Conservation (phyloP, 2,113 vertebrate genomes). For the Dasyprocta punctata region DNA sequence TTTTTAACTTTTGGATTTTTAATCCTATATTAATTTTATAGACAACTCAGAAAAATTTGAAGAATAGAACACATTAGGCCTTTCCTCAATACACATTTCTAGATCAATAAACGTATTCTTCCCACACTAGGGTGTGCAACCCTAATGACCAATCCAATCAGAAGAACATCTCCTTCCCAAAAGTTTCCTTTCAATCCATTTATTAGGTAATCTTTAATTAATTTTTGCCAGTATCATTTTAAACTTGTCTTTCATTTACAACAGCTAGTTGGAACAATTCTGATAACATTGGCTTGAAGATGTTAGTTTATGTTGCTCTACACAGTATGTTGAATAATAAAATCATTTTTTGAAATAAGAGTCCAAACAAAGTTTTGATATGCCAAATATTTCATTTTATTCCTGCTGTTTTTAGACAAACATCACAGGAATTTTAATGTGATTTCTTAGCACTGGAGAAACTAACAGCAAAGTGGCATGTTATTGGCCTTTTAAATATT, state of each 20-base stretch:
- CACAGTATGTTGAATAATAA: not conserved
- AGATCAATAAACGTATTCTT: slow-evolving; percentile 31
- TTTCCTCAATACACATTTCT: slow-evolving; percentile 30
- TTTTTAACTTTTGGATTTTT: slow-evolving; percentile 5
- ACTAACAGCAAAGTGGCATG: not conserved
- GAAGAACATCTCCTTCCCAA: slow-evolving; percentile 31
- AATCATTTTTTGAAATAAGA: slow-evolving; percentile 11
- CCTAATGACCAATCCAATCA: slow-evolving; percentile 24
- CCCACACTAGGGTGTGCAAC: not conserved
- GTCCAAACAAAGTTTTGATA: slow-evolving; percentile 46
- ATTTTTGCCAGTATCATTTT: not conserved
- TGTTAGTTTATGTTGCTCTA: not conserved
- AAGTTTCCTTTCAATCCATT: not conserved
- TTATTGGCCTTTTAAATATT: slow-evolving; percentile 43
- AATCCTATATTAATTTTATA: slow-evolving; percentile 55
- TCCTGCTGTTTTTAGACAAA: slow-evolving; percentile 13
- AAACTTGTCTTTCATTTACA: slow-evolving; percentile 28
- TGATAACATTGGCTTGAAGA: not conserved
- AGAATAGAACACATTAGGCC: not conserved
- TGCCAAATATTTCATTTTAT: slow-evolving; percentile 22
- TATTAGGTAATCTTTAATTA: slow-evolving; percentile 19
- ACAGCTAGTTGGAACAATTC: not conserved
- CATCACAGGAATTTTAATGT: not conserved
- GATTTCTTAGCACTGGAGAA: slow-evolving; percentile 15
- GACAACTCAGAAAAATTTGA: slow-evolving; percentile 40